Evolutionary conservation across 2,888 invertebrate species (phyloP).

Genomic region (Folsomia candida): DNA sequence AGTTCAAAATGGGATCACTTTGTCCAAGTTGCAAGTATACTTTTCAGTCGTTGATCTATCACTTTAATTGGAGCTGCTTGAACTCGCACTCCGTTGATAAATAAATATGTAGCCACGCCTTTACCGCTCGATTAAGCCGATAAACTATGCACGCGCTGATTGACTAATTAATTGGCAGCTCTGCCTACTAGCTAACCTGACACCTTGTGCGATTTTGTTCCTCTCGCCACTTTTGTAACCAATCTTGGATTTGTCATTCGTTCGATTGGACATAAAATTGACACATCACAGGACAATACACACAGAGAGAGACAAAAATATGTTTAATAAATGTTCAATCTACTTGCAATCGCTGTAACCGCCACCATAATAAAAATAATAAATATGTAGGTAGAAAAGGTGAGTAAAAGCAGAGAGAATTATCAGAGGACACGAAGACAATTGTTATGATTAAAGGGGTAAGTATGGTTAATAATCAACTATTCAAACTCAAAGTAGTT

Average conservation of each 20-base stretch:
- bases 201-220: background rate
- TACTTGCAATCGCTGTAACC: constrained; percentile 15
- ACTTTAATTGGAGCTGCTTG: no score
- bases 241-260: background rate
- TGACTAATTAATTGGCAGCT: no score
- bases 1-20: background rate
- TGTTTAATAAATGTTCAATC: no score
- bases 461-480: background rate
- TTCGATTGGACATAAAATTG: background rate
- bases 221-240: background rate
- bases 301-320: constrained; percentile 4
- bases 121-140: no score
- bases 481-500: background rate
- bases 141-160: no score
- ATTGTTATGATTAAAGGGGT: background rate
- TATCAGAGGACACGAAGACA: background rate
- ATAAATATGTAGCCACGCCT: background rate
- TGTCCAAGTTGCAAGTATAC: background rate
- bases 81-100: background rate
- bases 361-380: no score
- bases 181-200: no score
- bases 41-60: no score
- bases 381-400: background rate
- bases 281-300: background rate
- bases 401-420: background rate